phyloP scores from a whole-genome alignment of 2,888 invertebrate species.

The Drosophila setosimentum region DNA sequence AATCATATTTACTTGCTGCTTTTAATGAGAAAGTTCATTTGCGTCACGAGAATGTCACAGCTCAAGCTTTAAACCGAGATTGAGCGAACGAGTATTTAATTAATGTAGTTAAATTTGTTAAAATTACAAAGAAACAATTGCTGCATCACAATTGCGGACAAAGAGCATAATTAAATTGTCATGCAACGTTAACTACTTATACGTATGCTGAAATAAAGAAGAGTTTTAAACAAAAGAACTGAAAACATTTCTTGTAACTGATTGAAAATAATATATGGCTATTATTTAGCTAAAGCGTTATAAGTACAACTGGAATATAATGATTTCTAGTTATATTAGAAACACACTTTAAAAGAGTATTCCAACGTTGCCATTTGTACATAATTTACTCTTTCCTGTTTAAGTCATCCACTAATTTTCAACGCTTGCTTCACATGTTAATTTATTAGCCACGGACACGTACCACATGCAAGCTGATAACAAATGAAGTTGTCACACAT shows the following conservation, averaged over 20 bases:
- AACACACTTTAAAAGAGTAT: slow-evolving; percentile 13
- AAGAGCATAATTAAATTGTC: slow-evolving; percentile 4
- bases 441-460: slow-evolving; percentile 71
- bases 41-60: slow-evolving; percentile 18
- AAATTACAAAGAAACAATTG: slow-evolving; percentile 30
- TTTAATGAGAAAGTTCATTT: slow-evolving; percentile 62
- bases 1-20: slow-evolving; percentile 16
- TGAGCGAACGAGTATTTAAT: slow-evolving; percentile 58
- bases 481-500: slow-evolving; percentile 40
- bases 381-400: slow-evolving; percentile 23
- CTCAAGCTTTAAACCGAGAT: slow-evolving; percentile 34
- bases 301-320: background rate
- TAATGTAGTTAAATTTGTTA: slow-evolving; percentile 45
- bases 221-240: background rate
- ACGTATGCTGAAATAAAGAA: background rate
- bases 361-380: background rate
- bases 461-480: slow-evolving; percentile 54
- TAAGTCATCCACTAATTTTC: slow-evolving; percentile 45
- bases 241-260: background rate
- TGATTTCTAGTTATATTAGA: background rate
- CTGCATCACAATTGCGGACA: background rate
- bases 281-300: background rate
- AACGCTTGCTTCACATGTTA: slow-evolving; percentile 67
- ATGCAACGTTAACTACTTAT: background rate
- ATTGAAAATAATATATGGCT: background rate